These are phyloP conservation scores for Pseudomyrmex dendroicus DNA, from an alignment of 1,140 invertebrate species.

Conservation along the genomic window DNA sequence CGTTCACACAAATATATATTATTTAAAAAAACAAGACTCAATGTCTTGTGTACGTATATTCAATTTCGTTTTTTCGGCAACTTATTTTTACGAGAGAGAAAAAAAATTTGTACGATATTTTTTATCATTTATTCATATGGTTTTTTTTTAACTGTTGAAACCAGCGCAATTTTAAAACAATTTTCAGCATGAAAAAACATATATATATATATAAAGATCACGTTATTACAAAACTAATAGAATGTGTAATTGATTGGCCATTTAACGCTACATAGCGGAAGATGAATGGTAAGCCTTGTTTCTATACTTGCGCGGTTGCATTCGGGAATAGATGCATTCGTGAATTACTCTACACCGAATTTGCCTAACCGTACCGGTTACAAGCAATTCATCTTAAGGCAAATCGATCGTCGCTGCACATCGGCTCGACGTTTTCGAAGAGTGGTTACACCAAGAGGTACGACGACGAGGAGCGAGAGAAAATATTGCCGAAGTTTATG, in stretches of 20 bases:
- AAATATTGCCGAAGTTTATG: constrained; percentile 68
- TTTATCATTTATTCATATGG: too few relatives aligned
- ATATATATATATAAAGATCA: neutral
- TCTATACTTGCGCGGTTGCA: neutral
- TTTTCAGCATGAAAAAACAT: too few relatives aligned
- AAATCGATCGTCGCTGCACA: constrained; percentile 41
- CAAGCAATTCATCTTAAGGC: constrained; percentile 49
- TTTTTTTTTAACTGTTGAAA: too few relatives aligned
- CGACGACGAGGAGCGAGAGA: constrained; percentile 48
- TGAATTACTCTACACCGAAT: constrained; percentile 48
- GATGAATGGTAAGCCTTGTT: constrained; percentile 1
- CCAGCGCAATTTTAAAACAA: too few relatives aligned
- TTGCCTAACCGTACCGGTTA: constrained; percentile 50
- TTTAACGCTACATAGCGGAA: constrained; percentile 30
- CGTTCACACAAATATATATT: too few relatives aligned
- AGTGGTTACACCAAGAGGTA: constrained; percentile 41
- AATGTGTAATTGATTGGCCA: neutral
- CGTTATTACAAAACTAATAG: constrained; percentile 1
- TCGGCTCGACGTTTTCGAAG: constrained; percentile 49
- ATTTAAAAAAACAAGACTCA: too few relatives aligned
- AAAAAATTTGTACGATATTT: too few relatives aligned
- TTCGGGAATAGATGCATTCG: constrained; percentile 35
- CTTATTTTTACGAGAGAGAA: too few relatives aligned
- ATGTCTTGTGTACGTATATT: too few relatives aligned
- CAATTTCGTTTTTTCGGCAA: too few relatives aligned